Evolutionary conservation across 2,113 vertebrate genomes (phyloP), one percentile per base, ranked within the genome.

Genomic region (Empidonax alnorum): DNA sequence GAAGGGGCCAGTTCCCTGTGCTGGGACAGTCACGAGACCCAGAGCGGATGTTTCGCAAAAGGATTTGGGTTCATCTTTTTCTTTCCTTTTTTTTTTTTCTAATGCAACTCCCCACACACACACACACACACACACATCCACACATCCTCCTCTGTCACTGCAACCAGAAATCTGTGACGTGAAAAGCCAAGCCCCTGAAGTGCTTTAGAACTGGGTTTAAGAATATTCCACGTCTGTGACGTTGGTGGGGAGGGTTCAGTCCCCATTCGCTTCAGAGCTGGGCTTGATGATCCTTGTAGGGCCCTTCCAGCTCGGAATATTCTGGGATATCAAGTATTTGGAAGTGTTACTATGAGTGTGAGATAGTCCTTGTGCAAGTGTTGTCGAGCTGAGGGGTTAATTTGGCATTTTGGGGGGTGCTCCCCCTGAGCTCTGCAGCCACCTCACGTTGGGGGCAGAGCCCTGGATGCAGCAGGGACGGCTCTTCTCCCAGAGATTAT

Each of bases 391-490:
- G 28, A 50, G 37, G 56, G 62, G 24, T 61, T 27, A 0, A 15
- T 88, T 55, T 55, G 61, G 66, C 30, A 0, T 47, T 56, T 37
- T 37, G 20, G 76, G 28, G 12, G 0, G 15, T 2, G 53, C 37
- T 53, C 1, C 35, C 0, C 7, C 2, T 27, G 10, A 65, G 81
- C 71, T 49, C 49, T n/a, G 2, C 27, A 39, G 59, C 71, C 4
- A 0, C 37, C 59, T 41, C 37, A 3, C 0, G 9, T 3, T 3
- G 42, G 1, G 18, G 46, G 12, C 76, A 8, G 17, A 20, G 62
- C 73, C 89, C 63, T 44, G 1, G 8, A 33, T 55, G 24, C 59
- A 3, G 18, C 56, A 42, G 73, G 39, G 35, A 27, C 10, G 30
- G 30, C 30, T 81, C 80, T 46, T 46, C 30, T 24, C 59, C 53